A percentile compares a stretch with the other conserved stretches of the same genome.
Evolutionary conservation across 2,797 vertebrate species (phyloP).

Genomic region (Knipowitschia caucasica): DNA sequence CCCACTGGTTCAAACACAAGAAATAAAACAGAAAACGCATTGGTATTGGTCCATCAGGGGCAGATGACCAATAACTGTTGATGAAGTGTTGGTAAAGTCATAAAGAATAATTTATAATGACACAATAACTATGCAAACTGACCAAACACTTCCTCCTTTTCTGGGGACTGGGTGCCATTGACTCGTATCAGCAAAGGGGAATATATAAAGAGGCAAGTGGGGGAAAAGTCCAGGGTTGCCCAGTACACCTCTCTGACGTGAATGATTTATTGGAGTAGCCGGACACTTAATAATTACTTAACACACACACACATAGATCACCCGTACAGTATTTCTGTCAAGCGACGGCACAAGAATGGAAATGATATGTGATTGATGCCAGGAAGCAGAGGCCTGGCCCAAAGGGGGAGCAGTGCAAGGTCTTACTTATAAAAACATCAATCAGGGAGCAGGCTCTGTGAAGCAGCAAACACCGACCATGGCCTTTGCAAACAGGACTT

Average conservation of each 20-base stretch:
- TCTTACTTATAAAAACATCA: constrained; percentile 83
- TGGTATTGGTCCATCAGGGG: no score
- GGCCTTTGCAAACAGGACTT: constrained; percentile 37
- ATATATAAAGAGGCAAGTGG: constrained; percentile 29
- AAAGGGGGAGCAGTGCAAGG: constrained; percentile 70
- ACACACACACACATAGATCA: constrained; percentile 75
- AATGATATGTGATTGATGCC: constrained; percentile 82
- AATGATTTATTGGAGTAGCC: constrained; percentile 75
- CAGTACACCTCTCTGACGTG: constrained; percentile 42
- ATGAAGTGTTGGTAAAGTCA: no score
- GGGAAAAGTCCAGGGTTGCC: constrained; percentile 31
- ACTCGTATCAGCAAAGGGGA: constrained; percentile 24
- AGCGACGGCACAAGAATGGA: constrained; percentile 69
- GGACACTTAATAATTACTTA: constrained; percentile 83
- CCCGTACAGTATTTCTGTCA: constrained; percentile 81
- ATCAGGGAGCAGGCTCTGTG: constrained; percentile 66
- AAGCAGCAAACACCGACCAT: constrained; percentile 56
- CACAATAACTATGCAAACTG: no score
- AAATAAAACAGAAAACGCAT: no score
- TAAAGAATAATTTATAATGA: no score
- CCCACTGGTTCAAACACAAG: no score
- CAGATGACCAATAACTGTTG: no score
- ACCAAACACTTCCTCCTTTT: constrained; percentile 1
- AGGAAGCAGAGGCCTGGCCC: constrained; percentile 67
- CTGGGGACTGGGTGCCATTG: constrained; percentile 32